Conservation (phyloP, 2,797 vertebrate species). For the Malacoctenus gilli region DNA sequence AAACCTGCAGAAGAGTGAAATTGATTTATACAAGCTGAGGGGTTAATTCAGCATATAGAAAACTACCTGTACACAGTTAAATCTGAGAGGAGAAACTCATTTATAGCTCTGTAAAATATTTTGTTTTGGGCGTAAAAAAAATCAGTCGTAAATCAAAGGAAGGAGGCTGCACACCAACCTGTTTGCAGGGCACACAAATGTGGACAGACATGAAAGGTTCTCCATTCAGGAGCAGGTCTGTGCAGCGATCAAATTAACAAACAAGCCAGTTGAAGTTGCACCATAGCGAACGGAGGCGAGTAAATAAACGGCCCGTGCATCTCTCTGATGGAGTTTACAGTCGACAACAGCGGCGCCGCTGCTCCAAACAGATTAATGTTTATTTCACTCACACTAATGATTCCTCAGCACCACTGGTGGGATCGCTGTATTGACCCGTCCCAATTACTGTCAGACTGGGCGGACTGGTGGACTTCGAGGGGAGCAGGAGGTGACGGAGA, state of each 20-base stretch:
- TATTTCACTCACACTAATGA: conserved; percentile 54
- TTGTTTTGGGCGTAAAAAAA: no score
- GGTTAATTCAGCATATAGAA: no score
- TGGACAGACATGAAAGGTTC: neutral
- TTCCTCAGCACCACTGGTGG: conserved; percentile 30
- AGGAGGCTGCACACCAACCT: neutral
- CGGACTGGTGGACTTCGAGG: conserved; percentile 5
- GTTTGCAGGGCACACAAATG: neutral
- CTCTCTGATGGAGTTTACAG: conserved; percentile 9
- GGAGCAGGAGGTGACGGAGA: conserved; percentile 4
- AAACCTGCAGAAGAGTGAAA: no score
- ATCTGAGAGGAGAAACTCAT: no score
- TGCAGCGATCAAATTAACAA: neutral
- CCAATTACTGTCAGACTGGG: conserved; percentile 47
- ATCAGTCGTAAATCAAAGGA: no score
- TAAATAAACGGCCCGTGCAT: conserved; percentile 13
- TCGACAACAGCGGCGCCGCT: conserved; percentile 8
- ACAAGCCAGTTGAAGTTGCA: neutral
- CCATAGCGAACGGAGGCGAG: conserved; percentile 2
- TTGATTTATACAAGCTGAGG: no score
- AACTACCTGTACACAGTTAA: no score
- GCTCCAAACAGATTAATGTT: conserved; percentile 44
- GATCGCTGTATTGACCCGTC: conserved; percentile 39
- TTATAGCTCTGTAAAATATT: no score
- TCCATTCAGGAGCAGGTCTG: neutral